Percentiles rank a stretch among this genome's conserved stretches.
Conservation (phyloP, 2,113 vertebrate species). For the Prunella himalayana region DNA sequence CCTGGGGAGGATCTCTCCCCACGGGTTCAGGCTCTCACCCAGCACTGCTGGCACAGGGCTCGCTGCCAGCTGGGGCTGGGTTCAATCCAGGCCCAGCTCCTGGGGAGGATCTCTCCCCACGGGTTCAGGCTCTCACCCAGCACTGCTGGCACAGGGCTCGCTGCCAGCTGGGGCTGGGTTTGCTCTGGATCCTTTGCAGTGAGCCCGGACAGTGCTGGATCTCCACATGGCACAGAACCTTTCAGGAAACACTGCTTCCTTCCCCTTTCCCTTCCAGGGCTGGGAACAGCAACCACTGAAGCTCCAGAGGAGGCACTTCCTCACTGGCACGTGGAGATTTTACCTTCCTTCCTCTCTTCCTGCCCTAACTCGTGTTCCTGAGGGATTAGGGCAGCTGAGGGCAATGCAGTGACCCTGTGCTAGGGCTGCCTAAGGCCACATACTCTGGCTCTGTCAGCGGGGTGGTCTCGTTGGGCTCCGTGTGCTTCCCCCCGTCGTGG, state of each 20-base stretch:
- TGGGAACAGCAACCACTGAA: neutral
- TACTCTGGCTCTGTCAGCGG: conserved; percentile 97
- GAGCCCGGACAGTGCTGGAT: neutral
- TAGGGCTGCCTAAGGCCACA: conserved; percentile 24
- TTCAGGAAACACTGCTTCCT: neutral
- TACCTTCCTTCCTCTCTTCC: neutral
- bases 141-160: neutral
- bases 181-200: neutral
- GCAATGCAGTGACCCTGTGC: neutral
- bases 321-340: neutral
- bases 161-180: neutral
- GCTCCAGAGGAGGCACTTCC: neutral
- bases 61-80: neutral
- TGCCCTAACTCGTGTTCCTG: neutral
- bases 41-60: neutral
- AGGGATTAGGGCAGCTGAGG: neutral
- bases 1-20: neutral
- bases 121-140: neutral
- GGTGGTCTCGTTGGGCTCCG: conserved; percentile 94
- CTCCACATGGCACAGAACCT: neutral
- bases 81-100: neutral
- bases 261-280: neutral
- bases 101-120: neutral
- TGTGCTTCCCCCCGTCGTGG: conserved; percentile 90
- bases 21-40: rapidly evolving